Evolutionary conservation across 2,113 vertebrate genomes (phyloP), one percentile per base, ranked within the genome.

Genomic region (Cyanocitta stelleri): DNA sequence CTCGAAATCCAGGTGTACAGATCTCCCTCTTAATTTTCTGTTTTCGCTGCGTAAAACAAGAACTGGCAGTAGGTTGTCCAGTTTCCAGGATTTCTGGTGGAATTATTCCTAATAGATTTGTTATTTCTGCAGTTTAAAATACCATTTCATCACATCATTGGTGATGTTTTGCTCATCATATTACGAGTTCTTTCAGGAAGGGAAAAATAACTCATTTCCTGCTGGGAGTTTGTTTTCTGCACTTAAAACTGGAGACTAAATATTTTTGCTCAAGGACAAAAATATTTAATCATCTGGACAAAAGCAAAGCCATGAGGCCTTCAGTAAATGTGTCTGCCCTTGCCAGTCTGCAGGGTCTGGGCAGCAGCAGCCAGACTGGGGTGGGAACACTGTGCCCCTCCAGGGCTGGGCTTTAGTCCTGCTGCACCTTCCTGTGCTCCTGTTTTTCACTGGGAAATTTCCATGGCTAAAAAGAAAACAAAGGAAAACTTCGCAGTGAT

Each of bases 81-180:
- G 23, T 90, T 95, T 95, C 91, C 93, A 94, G n/a, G 63, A 63
- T 89, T 96, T 94, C 52, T 92, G 24, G 39, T 91, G 77, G 69
- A 95, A 67, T 89, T 92, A 71, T 20, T 78, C 62, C 20, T 78
- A 83, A 84, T 39, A 80, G 67, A 30, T 93, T 77, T 84, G 63
- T 93, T 94, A 62, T 73, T 97, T 90, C 29, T 91, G 9, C 64
- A 77, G n/a, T 79, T 85, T 73, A 55, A 59, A 90, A 29, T 63
- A 37, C 21, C 39, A 32, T 86, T 96, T 90, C 29, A 37, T 83
- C 78, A 92, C 35, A 43, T 96, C 89, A 62, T 10, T 95, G 89
- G 43, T 62, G 49, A 21, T 88, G 67, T 73, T 92, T 26, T 17
- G 58, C 64, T 95, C 64, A 73, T 91, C 37, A 13, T 66, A 52